Base-by-base conservation (phyloP, 2,888 invertebrate genomes). In the Drosophila nigricruria region DNA sequence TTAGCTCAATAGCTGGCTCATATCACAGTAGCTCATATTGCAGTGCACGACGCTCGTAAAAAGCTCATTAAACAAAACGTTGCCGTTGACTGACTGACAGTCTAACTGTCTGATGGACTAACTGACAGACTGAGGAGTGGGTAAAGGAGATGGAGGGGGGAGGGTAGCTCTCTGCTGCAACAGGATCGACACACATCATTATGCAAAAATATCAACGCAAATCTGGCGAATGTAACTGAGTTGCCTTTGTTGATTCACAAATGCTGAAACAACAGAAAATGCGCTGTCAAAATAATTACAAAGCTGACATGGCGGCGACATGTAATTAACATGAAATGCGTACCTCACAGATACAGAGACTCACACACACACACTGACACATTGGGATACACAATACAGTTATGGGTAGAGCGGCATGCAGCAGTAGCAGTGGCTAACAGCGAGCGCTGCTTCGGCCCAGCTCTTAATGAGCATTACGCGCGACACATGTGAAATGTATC, bases 201-300 rank as follows among this genome's bases (percentile, higher is more conserved):
- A 79, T 79, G 67, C 69, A 68, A 70, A 83, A 54, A 80, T 70
- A 71, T 79, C 73, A 62, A n/a, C 53, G 56, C 57, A 70, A 52
- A 72, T 70, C 85, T 82, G 58, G 54, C 70, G 65, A 85, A 73
- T 67, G 73, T 79, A 79, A 77, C 77, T 64, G 62, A 20, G 49
- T 52, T 56, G 49, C 38, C 64, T 64, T 59, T 73, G 82, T 74
- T 81, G 81, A 75, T 71, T 73, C 75, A 60, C 74, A 52, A 77
- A 69, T 73, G 73, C 61, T 73, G 65, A 70, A 79, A 80, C 81
- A 82, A 78, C 70, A 78, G 71, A 82, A 57, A 77, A 73, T 71
- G 70, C 53, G 57, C 77, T 82, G 88, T 88, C 86, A 82, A 88
- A 88, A 88, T 84, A 88, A 84, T 84, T 84, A 88, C 86, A 78